A percentile compares a stretch with the other conserved stretches of the same genome.
Conservation (phyloP, 2,797 vertebrate species). For the Acridotheres tristis region DNA sequence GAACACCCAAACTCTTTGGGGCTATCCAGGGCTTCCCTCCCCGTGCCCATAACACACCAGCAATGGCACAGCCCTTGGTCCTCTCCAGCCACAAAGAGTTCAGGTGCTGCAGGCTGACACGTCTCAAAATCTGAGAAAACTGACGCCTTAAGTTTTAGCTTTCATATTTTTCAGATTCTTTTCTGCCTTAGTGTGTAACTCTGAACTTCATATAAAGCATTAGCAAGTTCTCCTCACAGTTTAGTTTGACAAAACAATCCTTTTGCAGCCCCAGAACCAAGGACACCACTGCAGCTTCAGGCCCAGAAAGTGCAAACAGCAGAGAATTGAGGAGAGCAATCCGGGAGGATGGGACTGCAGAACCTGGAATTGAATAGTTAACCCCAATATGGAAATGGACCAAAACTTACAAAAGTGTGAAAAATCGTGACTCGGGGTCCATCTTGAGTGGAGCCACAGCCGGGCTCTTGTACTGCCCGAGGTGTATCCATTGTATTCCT, state of each 20-base stretch:
- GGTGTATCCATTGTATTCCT: background rate
- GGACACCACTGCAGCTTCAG: background rate
- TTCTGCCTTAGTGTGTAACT: background rate
- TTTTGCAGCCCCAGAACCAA: background rate
- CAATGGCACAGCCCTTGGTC: background rate
- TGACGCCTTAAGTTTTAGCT: background rate
- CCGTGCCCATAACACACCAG: rapidly evolving
- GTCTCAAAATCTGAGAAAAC: background rate
- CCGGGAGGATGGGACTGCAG: background rate
- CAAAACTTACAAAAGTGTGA: background rate
- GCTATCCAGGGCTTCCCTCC: background rate
- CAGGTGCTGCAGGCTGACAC: background rate
- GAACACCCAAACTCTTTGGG: background rate
- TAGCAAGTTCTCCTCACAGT: background rate
- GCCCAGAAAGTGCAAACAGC: background rate
- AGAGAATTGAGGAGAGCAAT: background rate
- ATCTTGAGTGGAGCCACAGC: background rate
- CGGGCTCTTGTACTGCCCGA: background rate
- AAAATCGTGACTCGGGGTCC: background rate
- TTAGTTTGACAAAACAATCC: background rate
- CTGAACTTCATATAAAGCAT: background rate
- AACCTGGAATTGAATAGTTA: background rate
- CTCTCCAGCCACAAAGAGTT: background rate
- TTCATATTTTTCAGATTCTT: background rate
- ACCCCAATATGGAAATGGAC: background rate